Conservation (phyloP, 2,113 vertebrate species). For the Litocranius walleri region DNA sequence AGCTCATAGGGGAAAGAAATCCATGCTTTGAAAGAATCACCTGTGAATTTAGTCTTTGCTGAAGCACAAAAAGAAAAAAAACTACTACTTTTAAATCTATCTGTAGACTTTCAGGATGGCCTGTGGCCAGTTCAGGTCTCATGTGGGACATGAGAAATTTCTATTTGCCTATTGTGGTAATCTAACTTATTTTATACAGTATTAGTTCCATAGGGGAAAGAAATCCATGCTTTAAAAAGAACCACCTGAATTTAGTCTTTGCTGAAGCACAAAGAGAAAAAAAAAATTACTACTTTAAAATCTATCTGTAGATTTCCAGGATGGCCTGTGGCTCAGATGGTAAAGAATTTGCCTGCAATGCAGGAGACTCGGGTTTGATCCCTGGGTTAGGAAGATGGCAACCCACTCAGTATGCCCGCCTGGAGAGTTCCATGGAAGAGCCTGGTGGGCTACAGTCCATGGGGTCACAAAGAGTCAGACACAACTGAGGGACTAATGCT, state of each 20-base stretch:
- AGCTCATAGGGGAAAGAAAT: neutral
- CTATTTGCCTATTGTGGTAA: neutral
- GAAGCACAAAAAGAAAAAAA: neutral
- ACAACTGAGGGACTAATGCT: neutral
- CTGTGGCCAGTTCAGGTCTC: neutral
- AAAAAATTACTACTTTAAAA: neutral
- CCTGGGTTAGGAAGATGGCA: neutral
- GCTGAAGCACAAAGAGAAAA: neutral
- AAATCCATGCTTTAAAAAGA: neutral
- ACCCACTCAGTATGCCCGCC: neutral
- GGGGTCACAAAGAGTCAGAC: accelerated
- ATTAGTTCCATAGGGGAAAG: neutral
- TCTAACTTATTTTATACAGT: neutral
- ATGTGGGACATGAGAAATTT: slow-evolving; percentile 15
- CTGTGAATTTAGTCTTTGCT: neutral
- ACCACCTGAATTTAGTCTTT: neutral
- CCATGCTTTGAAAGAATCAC: neutral
- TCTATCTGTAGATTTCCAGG: neutral
- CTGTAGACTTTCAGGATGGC: neutral
- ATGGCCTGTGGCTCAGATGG: neutral
- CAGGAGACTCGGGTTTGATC: neutral
- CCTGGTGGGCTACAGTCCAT: neutral
- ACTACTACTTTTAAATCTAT: neutral
- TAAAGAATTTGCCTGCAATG: neutral
- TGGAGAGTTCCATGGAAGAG: neutral